A percentile compares a stretch with the other conserved stretches of the same genome.
These are phyloP conservation scores for Hemichromis elongatus DNA, from an alignment of 2,113 vertebrate genomes.

Conservation along the genomic window DNA sequence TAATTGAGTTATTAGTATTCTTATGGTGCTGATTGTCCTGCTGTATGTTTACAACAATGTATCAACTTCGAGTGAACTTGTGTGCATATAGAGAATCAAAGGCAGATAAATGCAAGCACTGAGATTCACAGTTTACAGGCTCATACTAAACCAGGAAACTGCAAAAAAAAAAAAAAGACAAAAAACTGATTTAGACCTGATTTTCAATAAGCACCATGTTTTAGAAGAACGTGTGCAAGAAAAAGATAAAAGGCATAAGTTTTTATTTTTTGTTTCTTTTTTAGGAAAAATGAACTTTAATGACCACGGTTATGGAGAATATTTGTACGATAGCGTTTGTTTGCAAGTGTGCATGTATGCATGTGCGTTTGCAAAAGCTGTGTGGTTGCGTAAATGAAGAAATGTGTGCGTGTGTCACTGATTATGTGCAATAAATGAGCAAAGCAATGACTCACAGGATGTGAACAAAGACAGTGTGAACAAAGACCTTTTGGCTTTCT, in stretches of 20 bases:
- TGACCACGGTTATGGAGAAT: not conserved
- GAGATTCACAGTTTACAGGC: slow-evolving; percentile 63
- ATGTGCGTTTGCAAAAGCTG: not conserved
- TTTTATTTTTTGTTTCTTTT: not conserved
- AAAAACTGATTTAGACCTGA: not conserved
- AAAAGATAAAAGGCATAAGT: slow-evolving; percentile 40
- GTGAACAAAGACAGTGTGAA: slow-evolving; percentile 61
- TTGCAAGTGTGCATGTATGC: slow-evolving; percentile 7
- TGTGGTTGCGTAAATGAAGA: not conserved
- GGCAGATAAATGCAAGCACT: slow-evolving; percentile 34
- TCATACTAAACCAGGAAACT: slow-evolving; percentile 29
- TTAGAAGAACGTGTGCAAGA: not conserved
- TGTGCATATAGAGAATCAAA: slow-evolving; percentile 33
- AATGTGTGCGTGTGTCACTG: not conserved
- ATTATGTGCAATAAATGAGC: slow-evolving; percentile 58
- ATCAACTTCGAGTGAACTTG: slow-evolving; percentile 1
- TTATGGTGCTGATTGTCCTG: slow-evolving; percentile 64
- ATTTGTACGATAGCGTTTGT: not conserved
- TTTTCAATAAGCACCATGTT: slow-evolving; percentile 32
- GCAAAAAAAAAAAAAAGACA: slow-evolving; percentile 18
- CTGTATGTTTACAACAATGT: slow-evolving; percentile 66
- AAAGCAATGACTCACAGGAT: slow-evolving; percentile 62
- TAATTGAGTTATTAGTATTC: slow-evolving; percentile 52
- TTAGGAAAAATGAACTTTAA: not conserved
- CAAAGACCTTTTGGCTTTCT: slow-evolving; percentile 33